Conservation (phyloP, 2,888 invertebrate genomes). For the Erannis defoliaria region DNA sequence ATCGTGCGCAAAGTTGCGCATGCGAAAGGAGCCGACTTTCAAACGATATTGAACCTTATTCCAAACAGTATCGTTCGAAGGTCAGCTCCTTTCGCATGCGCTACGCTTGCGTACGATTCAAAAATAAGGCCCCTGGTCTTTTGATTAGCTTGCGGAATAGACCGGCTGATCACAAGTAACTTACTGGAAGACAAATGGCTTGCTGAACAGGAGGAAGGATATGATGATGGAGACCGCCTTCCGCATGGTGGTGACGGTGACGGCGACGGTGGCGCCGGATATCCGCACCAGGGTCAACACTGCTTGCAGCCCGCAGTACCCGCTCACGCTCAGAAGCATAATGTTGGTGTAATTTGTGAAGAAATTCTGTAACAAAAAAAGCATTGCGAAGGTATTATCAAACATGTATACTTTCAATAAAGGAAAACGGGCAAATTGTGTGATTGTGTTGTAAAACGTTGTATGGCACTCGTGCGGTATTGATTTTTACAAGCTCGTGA, state of each 20-base stretch:
- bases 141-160: too few relatives aligned
- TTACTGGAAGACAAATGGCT: constrained; percentile 97
- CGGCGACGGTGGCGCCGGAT: constrained; percentile 96
- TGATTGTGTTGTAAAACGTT: too few relatives aligned
- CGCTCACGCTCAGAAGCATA: constrained; percentile 94
- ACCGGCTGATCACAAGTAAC: too few relatives aligned
- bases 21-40: too few relatives aligned
- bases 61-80: too few relatives aligned
- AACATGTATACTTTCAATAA: background rate
- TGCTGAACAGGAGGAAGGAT: constrained; percentile 97
- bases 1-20: too few relatives aligned
- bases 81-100: too few relatives aligned
- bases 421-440: too few relatives aligned
- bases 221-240: constrained; percentile 97
- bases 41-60: too few relatives aligned
- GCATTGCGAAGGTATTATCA: background rate
- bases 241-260: constrained; percentile 96
- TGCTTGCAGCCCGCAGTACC: constrained; percentile 97
- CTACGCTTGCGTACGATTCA: too few relatives aligned
- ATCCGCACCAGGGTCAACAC: constrained; percentile 96
- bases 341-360: constrained; percentile 94
- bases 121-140: too few relatives aligned
- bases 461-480: background rate
- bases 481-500: too few relatives aligned
- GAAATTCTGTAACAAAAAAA: constrained; percentile 84